phyloP scores from a whole-genome alignment of 2,797 vertebrate species.

The Pempheris klunzingeri region DNA sequence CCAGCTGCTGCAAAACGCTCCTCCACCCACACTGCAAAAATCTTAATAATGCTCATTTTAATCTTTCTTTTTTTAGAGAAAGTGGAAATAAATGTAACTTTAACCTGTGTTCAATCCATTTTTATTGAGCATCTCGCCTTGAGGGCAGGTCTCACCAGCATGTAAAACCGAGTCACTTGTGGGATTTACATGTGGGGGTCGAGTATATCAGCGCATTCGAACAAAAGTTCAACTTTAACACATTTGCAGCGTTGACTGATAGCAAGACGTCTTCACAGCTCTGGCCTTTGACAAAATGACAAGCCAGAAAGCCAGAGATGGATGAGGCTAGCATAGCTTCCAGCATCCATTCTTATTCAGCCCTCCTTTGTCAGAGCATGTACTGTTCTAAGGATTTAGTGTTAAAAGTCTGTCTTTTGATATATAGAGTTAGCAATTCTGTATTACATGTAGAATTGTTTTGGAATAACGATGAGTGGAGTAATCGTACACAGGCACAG shows the following conservation, averaged over 20 bases:
- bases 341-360: not conserved
- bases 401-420: too few relatives aligned
- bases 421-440: too few relatives aligned
- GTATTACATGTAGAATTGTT: not conserved
- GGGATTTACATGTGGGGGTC: not conserved
- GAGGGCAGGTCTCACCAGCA: not conserved
- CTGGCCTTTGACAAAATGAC: not conserved
- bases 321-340: not conserved
- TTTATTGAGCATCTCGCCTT: not conserved
- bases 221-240: not conserved
- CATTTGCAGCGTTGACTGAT: not conserved
- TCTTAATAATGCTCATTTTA: not conserved
- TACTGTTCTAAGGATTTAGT: too few relatives aligned
- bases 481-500: not conserved
- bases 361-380: not conserved
- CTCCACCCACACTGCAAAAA: conserved; percentile 22
- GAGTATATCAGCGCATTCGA: not conserved
- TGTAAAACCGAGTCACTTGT: not conserved
- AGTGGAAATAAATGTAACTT: too few relatives aligned
- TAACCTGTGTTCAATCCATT: not conserved
- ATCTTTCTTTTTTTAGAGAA: rapidly evolving
- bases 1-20: conserved; percentile 35
- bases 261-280: not conserved
- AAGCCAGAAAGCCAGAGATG: not conserved
- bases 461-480: not conserved